Evolutionary conservation across 2,797 vertebrate species (phyloP).

Genomic region (Eutrigla gurnardus): DNA sequence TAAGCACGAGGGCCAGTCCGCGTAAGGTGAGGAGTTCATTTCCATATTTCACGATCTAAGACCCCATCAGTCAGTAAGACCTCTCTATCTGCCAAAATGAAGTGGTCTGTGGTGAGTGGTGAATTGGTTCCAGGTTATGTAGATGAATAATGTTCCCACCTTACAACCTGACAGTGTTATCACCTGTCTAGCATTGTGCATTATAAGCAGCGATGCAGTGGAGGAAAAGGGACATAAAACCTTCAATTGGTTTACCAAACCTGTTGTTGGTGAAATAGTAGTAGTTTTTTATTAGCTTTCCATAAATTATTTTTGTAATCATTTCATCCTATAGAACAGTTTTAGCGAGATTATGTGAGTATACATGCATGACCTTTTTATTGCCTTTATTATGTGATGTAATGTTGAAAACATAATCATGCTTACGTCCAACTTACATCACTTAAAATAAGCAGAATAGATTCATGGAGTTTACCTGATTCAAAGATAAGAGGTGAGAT

Average conservation of each 20-base stretch:
- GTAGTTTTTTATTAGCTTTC: not conserved
- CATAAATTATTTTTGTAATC: not conserved
- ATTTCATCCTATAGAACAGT: not conserved
- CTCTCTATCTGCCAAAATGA: slow-evolving; percentile 85
- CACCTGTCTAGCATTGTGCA: slow-evolving; percentile 75
- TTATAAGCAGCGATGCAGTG: not conserved
- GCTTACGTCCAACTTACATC: not conserved
- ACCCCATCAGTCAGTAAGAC: slow-evolving; percentile 87
- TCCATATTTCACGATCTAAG: slow-evolving; percentile 94
- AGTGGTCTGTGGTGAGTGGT: slow-evolving; percentile 49
- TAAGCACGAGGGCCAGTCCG: slow-evolving; percentile 86
- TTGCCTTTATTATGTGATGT: not conserved
- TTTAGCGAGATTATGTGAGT: not conserved
- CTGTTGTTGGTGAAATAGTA: not conserved
- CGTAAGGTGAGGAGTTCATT: slow-evolving; percentile 92
- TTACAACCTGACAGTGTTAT: slow-evolving; percentile 86
- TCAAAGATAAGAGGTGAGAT: not conserved
- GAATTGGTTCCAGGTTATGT: slow-evolving; percentile 85
- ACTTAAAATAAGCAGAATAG: not conserved
- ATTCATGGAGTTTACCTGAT: not conserved
- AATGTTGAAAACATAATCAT: not conserved
- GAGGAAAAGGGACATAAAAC: not conserved
- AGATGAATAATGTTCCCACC: slow-evolving; percentile 89
- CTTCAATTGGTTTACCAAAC: not conserved
- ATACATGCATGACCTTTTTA: not conserved